phyloP scores from a whole-genome alignment of 2,797 vertebrate species.

The Carapus acus region DNA sequence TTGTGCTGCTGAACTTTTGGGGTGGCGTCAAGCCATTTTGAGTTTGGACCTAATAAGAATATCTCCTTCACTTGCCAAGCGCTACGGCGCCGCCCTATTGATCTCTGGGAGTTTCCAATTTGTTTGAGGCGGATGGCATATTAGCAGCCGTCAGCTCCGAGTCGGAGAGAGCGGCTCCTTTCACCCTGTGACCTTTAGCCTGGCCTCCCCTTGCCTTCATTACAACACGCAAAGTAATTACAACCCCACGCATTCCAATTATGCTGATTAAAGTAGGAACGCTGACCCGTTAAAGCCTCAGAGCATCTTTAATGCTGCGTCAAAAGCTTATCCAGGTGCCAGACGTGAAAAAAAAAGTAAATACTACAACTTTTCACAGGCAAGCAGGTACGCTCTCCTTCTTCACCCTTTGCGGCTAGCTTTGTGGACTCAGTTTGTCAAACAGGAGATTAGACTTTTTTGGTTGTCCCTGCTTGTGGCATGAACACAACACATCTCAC shows the following conservation, averaged over 20 bases:
- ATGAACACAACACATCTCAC: too few species aligned
- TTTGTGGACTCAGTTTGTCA: too few species aligned
- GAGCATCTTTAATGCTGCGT: not conserved
- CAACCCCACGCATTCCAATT: slow-evolving; percentile 31
- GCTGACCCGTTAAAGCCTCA: slow-evolving; percentile 33
- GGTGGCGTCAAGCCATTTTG: slow-evolving; percentile 61
- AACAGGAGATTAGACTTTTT: too few species aligned
- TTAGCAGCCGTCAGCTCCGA: slow-evolving; percentile 66
- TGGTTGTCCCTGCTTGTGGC: too few species aligned
- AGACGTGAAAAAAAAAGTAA: too few species aligned
- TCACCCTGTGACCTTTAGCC: slow-evolving; percentile 61
- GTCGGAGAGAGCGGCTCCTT: slow-evolving; percentile 47
- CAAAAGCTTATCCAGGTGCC: not conserved
- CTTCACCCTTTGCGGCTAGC: too few species aligned
- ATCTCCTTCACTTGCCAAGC: slow-evolving; percentile 56
- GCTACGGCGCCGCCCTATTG: slow-evolving; percentile 68
- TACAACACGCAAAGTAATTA: slow-evolving; percentile 54
- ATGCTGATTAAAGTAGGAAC: slow-evolving; percentile 6
- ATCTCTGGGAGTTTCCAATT: slow-evolving; percentile 78
- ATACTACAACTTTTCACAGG: too few species aligned
- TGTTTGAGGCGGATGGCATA: slow-evolving; percentile 69
- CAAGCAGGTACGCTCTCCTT: too few species aligned
- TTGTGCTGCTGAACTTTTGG: slow-evolving; percentile 84
- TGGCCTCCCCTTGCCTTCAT: slow-evolving; percentile 36
- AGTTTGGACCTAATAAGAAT: slow-evolving; percentile 66